Evolutionary conservation across 1,140 invertebrate species (phyloP).

Genomic region (Drosophila pruinosa): DNA sequence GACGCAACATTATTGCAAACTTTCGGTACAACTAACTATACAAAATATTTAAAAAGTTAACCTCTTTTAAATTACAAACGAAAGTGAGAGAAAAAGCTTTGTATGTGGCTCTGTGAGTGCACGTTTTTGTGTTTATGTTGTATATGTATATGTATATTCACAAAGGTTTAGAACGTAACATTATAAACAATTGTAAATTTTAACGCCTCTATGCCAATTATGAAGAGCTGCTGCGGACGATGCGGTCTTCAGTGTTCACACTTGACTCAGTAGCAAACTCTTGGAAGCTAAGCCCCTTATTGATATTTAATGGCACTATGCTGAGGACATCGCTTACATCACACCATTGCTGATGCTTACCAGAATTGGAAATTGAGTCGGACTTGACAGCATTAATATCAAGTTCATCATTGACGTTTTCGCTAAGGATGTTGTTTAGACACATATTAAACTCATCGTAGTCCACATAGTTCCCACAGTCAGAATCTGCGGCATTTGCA

Average conservation of each 20-base stretch:
- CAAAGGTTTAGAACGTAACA: constrained; percentile 3
- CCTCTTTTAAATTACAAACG: constrained; percentile 56
- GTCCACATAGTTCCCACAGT: constrained; percentile 74
- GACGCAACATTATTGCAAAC: constrained; percentile 79
- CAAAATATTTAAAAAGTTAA: constrained; percentile 57
- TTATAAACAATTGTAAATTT: constrained; percentile 6
- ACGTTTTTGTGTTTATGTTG: too few species aligned
- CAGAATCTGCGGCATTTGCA: constrained; percentile 49
- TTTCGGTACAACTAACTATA: constrained; percentile 76
- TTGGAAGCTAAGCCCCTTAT: constrained; percentile 59
- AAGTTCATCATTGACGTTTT: constrained; percentile 52
- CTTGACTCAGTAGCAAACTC: constrained; percentile 53
- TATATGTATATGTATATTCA: constrained; percentile 27
- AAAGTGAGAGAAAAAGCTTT: constrained; percentile 36
- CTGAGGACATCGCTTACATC: constrained; percentile 60
- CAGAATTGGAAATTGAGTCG: not conserved
- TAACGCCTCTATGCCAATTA: constrained; percentile 55
- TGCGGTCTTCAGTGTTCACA: constrained; percentile 55
- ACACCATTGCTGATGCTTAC: constrained; percentile 40
- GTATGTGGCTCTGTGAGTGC: too few species aligned
- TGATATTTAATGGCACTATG: constrained; percentile 63
- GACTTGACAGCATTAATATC: not conserved
- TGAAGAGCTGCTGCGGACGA: constrained; percentile 59
- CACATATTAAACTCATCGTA: constrained; percentile 80
- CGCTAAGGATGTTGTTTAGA: constrained; percentile 73